Base-by-base conservation (phyloP, 2,797 vertebrate species). In the Spatula versicolor region DNA sequence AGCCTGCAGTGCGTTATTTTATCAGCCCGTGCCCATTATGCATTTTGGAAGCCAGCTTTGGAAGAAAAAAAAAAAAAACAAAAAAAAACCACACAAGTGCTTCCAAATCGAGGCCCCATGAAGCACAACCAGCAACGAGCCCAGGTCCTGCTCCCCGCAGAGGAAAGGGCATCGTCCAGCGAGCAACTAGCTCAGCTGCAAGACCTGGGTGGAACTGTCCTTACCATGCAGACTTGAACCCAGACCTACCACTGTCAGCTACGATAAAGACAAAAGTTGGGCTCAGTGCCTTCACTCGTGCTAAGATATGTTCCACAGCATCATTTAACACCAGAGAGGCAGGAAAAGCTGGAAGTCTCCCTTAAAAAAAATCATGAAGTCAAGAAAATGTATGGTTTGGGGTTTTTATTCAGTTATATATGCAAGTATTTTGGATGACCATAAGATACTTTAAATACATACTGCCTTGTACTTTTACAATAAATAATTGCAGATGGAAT, bases 1-100 rank as follows among this genome's bases (percentile, higher is more conserved):
- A 35, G 95, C 92, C 96, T 96, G 95, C 95, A 97, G 93, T 96
- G 96, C 90, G 93, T 97, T 97, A 96, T 97, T 98, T 97, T 94
- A 95, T 96, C 96, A 96, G 95, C 96, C 96, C 92, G 88, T 97
- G 96, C 89, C 95, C 58, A 96, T 97, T 98, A 96, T 86, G 91
- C 86, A 84, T 96, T 92, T 98, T 95, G 91, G 93, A 96, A 96
- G 93, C 60, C 88, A 93, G 91, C 50, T 74, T 87, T 81, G 33
- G 35, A 74, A 84, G 12, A 74, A 90, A 90, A 79, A 84, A 77
- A 31, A 55, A 28, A 83, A 89, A n/a, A 64, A 45, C 35, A n/a
- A n/a, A n/a, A n/a, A n/a, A n/a, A n/a, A n/a, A n/a, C 30, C 48
- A 30, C 85, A 92, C 8, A 79, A 88, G 93, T 41, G 71, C 92